Base-by-base conservation (phyloP, 2,113 vertebrate species). In the Muntiacus muntjak region DNA sequence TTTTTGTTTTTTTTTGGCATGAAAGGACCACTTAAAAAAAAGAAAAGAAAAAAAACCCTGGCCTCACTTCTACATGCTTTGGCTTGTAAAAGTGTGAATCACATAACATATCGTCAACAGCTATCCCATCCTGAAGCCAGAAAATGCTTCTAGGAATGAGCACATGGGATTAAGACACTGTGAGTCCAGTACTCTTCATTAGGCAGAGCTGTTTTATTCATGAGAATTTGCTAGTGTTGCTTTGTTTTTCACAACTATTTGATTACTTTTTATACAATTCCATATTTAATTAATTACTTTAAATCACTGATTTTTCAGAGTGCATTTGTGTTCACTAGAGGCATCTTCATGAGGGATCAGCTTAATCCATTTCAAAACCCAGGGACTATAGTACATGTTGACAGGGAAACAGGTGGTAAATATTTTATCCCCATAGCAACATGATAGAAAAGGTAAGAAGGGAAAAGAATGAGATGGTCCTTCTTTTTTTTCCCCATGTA, bases 131-230 rank as follows among this genome's bases (percentile, higher is more conserved):
- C 95, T 21, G 36, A 79, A 92, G 92, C 97, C 96, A 96, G 79
- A 96, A 96, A 96, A 85, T 87, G 79, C 45, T 98, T 97, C 97
- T 97, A 98, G 97, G 95, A 96, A 92, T 43, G 87, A 95, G 33
- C 19, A 28, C n/a, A 30, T 23, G 3, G 40, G 17, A 47, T 23
- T 36, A 9, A 28, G 16, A 86, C 64, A 8, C 54, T 3, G 8
- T 14, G 36, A 26, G n/a, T 40, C 67, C 52, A 19, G 52, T 15
- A 5, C 1, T 30, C 19, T 50, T 19, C 3, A 2, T 2, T 10
- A 84, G 43, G 13, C 50, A 1, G 1, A 33, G 13, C 3, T 19
- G 23, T 45, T 89, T 25, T 45, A 16, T 36, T 64, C 17, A 6
- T 1, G 6, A 30, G 7, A 45, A 57, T 10, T 19, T 67, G 30